Percentiles rank a stretch among this genome's conserved stretches.
Conservation (phyloP, 2,113 vertebrate genomes). For the Okapia johnstoni region DNA sequence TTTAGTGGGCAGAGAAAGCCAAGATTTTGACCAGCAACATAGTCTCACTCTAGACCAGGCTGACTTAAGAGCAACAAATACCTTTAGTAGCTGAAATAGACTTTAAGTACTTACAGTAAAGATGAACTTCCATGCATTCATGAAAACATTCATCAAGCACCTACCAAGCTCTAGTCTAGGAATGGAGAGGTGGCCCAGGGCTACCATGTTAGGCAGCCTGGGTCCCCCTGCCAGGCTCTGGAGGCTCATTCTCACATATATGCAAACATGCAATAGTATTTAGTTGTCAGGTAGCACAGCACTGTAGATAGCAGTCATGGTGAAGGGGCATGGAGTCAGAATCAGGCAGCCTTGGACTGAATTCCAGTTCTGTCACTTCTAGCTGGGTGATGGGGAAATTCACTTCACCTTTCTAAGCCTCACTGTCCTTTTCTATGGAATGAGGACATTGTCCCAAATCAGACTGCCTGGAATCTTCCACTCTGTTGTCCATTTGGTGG, state of each 20-base stretch:
- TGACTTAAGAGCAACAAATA: not conserved
- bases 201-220: not conserved
- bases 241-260: not conserved
- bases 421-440: not conserved
- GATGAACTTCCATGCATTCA: not conserved
- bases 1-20: too few species aligned
- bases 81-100: not conserved
- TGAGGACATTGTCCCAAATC: not conserved
- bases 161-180: not conserved
- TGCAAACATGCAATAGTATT: not conserved
- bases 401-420: not conserved
- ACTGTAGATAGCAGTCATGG: accelerated
- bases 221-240: too few species aligned
- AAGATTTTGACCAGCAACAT: too few species aligned
- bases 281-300: too few species aligned
- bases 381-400: not conserved
- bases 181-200: not conserved
- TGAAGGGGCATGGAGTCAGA: not conserved
- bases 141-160: not conserved
- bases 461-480: not conserved
- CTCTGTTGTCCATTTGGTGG: not conserved
- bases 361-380: not conserved
- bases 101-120: not conserved
- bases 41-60: not conserved
- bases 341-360: not conserved